Evolutionary conservation across 2,888 invertebrate genomes (phyloP), one percentile per base, ranked within the genome.

Genomic region (Dilophus febrilis): DNA sequence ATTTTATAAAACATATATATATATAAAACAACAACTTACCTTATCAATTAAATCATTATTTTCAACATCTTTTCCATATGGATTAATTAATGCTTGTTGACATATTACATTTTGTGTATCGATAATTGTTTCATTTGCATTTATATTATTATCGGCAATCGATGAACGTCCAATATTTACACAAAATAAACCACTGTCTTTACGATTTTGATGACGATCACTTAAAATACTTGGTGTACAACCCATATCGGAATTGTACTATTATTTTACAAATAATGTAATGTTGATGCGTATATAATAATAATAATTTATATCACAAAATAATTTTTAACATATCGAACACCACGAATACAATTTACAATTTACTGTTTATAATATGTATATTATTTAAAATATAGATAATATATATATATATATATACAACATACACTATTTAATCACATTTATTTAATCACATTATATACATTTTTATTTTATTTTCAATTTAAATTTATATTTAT

Each of bases 61-160:
- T 48, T 60, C 59, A 47, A 53, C 55, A 49, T 59, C 60, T 41
- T 49, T 40, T 47, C 57, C 59, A 42, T 52, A 48, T 6, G 60
- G 58, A 53, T 59, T 58, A 36, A 61, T 50, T 37, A 61, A 47
- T 39, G 55, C 52, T 51, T 61, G 61, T 50, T 57, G 58, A 52
- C 58, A 59, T 49, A 56, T 51, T 45, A 51, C 51, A 32, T 44
- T 48, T 45, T 49, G 50, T 26, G 49, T 46, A 12, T 56, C 55
- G 16, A 47, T 48, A 37, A 48, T 50, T 27, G 37, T 38, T 13
- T 43, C 31, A 36, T 38, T 35, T 35, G 40, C 41, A 39, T 35
- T 30, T 40, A 40, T 27, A 37, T 40, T 34, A 55, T 57, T 28
- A 56, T 39, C 29, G 55, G 54, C 36, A 52, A 50, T 41, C 57